A percentile compares a stretch with the other conserved stretches of the same genome.
Conservation (phyloP, 2,888 invertebrate genomes). For the Gonocerus acuteangulatus region DNA sequence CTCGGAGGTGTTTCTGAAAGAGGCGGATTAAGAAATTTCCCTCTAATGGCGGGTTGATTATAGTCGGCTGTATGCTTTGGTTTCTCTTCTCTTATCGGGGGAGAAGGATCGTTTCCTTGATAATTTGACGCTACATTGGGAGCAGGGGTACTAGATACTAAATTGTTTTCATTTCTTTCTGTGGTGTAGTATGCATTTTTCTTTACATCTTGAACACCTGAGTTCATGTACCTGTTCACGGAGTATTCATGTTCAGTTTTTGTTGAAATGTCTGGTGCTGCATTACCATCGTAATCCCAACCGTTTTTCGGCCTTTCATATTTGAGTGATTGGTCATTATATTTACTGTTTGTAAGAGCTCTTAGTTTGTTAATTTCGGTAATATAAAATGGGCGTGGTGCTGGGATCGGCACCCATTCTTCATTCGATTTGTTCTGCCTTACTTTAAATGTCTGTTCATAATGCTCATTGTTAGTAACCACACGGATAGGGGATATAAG, state of each 20-base stretch:
- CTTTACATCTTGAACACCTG: background rate
- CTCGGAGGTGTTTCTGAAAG: background rate
- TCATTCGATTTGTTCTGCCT: slow-evolving; percentile 31
- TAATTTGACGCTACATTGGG: background rate
- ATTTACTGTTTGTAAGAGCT: background rate
- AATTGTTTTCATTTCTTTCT: background rate
- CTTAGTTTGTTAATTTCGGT: slow-evolving; percentile 33
- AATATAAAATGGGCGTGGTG: slow-evolving; percentile 39
- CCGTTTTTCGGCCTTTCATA: slow-evolving; percentile 28
- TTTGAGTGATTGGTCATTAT: slow-evolving; percentile 10
- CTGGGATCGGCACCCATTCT: slow-evolving; percentile 40
- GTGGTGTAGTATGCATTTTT: background rate
- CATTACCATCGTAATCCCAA: slow-evolving; percentile 29
- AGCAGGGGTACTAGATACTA: background rate
- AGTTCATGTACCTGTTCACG: background rate
- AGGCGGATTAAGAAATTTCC: background rate
- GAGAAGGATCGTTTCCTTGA: background rate
- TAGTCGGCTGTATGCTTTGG: background rate
- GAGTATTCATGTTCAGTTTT: background rate
- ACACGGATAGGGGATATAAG: slow-evolving; percentile 26
- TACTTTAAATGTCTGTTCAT: slow-evolving; percentile 17
- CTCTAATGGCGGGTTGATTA: background rate
- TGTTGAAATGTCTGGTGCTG: background rate
- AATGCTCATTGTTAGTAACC: slow-evolving; percentile 28
- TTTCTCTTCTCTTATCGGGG: background rate